Evolutionary conservation across 2,113 vertebrate genomes (phyloP).

Genomic region (Lophochroa leadbeateri): DNA sequence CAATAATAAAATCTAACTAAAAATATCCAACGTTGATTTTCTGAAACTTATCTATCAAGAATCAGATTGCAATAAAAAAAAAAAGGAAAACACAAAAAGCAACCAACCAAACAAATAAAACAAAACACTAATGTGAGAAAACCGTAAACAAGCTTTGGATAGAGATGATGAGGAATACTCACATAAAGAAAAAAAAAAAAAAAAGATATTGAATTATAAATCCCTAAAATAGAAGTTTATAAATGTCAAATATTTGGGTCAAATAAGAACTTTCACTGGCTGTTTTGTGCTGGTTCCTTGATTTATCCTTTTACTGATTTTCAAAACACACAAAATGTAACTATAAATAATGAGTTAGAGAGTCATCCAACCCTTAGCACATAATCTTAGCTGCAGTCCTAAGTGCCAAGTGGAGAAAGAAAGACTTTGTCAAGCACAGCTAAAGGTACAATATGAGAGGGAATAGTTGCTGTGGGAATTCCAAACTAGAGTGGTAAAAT

Average conservation of each 20-base stretch:
- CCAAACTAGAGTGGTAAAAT: background rate
- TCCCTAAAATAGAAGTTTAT: background rate
- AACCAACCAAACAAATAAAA: background rate
- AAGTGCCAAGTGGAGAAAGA: background rate
- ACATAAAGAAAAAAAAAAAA: too few relatives aligned
- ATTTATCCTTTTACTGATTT: background rate
- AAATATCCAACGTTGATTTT: background rate
- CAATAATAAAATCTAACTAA: background rate
- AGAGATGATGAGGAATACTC: background rate
- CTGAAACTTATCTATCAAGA: background rate
- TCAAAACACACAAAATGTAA: background rate
- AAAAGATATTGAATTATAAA: background rate
- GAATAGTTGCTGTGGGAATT: background rate
- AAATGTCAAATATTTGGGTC: background rate
- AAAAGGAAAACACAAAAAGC: background rate
- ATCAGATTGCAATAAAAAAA: background rate
- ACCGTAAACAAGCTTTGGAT: background rate
- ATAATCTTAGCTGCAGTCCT: background rate
- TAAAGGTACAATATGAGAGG: background rate
- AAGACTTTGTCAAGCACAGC: background rate
- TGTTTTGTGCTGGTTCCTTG: background rate
- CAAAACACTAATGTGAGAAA: background rate
- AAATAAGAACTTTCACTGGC: background rate
- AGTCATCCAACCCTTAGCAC: background rate
- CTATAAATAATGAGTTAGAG: background rate